Evolutionary conservation across 92 coral and sea anemone genomes (phyloP).

Genomic region (Pocillopora grandis): DNA sequence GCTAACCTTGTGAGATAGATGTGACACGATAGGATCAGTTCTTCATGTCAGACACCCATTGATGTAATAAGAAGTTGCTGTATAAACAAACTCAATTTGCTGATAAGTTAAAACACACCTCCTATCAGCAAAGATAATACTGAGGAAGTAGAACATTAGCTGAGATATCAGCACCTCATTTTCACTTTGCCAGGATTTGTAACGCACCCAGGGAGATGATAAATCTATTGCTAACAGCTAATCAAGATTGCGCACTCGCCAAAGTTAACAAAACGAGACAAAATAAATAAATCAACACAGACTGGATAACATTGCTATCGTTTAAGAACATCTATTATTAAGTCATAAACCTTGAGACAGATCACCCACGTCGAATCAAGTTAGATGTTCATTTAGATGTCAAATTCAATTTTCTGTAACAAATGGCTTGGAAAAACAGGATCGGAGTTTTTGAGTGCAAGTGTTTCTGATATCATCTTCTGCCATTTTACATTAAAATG

Average conservation of each 20-base stretch:
- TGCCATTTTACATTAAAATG: neutral
- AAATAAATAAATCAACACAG: constrained; percentile 8
- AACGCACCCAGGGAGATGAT: constrained; percentile 15
- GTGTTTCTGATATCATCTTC: neutral
- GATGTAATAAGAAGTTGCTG: constrained; percentile 8
- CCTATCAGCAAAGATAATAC: constrained; percentile 22
- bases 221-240: constrained; percentile 9
- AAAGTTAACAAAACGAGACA: constrained; percentile 17
- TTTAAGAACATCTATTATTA: neutral
- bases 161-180: constrained; percentile 33
- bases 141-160: constrained; percentile 31
- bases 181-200: constrained; percentile 8
- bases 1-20: neutral
- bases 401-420: neutral
- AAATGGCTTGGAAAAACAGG: neutral
- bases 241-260: neutral
- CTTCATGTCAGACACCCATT: neutral
- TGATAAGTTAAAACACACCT: constrained; percentile 20
- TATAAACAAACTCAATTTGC: constrained; percentile 26
- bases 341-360: neutral
- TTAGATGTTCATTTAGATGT: neutral
- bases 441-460: neutral
- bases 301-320: neutral
- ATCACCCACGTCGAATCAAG: neutral
- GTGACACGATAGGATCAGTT: neutral